Percentiles rank a stretch among this genome's conserved stretches.
phyloP scores from a whole-genome alignment of 2,113 vertebrate species.

The Campylomormyrus numenius region DNA sequence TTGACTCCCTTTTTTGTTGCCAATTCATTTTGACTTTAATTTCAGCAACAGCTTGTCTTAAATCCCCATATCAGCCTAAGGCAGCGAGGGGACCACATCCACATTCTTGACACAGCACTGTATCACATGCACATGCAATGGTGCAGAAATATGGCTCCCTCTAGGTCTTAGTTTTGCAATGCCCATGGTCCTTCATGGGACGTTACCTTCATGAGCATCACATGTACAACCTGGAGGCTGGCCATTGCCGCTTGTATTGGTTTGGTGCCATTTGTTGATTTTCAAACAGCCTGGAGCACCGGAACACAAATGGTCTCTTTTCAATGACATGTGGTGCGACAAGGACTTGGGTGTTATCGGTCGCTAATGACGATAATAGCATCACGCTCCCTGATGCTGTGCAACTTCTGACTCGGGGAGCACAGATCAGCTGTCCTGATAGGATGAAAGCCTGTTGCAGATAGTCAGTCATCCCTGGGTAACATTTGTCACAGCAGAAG shows the following conservation, averaged over 20 bases:
- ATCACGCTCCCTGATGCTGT: background rate
- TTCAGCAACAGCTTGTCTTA: background rate
- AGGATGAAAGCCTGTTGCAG: background rate
- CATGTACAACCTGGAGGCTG: background rate
- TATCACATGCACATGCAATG: background rate
- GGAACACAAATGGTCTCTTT: background rate
- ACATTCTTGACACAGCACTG: background rate
- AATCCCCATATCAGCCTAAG: background rate
- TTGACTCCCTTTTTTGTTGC: background rate
- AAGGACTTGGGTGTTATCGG: background rate
- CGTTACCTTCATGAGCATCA: background rate
- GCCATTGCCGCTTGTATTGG: background rate
- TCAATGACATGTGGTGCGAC: background rate
- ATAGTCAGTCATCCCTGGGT: background rate
- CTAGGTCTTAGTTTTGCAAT: background rate
- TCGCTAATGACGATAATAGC: background rate
- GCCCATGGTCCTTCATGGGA: background rate
- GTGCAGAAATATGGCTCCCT: background rate
- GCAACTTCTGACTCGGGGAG: background rate
- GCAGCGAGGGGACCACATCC: background rate
- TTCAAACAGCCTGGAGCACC: background rate
- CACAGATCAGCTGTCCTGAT: background rate
- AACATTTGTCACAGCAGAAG: background rate
- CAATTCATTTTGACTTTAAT: background rate
- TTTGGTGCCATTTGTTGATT: background rate